These are phyloP conservation scores for Hirtodrosophila alboralis DNA, from an alignment of 2,888 invertebrate genomes.

Conservation along the genomic window DNA sequence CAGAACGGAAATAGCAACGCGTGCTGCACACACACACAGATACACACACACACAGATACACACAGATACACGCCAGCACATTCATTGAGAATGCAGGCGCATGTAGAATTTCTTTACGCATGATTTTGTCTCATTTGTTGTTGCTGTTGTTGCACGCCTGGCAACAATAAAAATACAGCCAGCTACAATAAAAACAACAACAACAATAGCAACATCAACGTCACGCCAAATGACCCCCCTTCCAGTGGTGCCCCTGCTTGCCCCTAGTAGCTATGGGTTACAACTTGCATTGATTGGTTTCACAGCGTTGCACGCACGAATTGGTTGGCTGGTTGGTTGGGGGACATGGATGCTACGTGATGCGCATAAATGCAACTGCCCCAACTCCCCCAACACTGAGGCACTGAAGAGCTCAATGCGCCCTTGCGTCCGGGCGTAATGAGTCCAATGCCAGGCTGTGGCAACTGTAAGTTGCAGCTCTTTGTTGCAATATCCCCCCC, in stretches of 20 bases:
- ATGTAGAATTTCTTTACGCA: constrained; percentile 66
- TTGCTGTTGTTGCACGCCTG: constrained; percentile 11
- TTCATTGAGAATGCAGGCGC: constrained; percentile 38
- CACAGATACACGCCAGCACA: constrained; percentile 13
- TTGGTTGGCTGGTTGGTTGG: constrained; percentile 17
- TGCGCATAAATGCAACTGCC: constrained; percentile 60
- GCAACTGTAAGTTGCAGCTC: constrained; percentile 28
- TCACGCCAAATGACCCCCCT: constrained; percentile 54
- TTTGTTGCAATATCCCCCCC: constrained; percentile 33
- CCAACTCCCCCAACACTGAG: neutral
- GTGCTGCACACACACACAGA: constrained; percentile 42
- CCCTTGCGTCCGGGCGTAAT: constrained; percentile 50
- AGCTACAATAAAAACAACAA: constrained; percentile 17
- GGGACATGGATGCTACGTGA: constrained; percentile 61
- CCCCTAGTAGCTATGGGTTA: neutral
- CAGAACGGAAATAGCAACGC: constrained; percentile 70
- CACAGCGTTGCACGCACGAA: constrained; percentile 45
- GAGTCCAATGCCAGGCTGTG: constrained; percentile 64
- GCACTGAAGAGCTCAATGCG: constrained; percentile 18
- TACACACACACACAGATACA: constrained; percentile 12
- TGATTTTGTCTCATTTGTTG: constrained; percentile 68
- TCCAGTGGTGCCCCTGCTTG: constrained; percentile 3
- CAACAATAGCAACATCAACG: constrained; percentile 24
- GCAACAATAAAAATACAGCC: constrained; percentile 43
- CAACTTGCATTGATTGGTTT: constrained; percentile 53